Base-by-base conservation (phyloP, 2,888 invertebrate species). In the Hirtodrosophila cameraria region DNA sequence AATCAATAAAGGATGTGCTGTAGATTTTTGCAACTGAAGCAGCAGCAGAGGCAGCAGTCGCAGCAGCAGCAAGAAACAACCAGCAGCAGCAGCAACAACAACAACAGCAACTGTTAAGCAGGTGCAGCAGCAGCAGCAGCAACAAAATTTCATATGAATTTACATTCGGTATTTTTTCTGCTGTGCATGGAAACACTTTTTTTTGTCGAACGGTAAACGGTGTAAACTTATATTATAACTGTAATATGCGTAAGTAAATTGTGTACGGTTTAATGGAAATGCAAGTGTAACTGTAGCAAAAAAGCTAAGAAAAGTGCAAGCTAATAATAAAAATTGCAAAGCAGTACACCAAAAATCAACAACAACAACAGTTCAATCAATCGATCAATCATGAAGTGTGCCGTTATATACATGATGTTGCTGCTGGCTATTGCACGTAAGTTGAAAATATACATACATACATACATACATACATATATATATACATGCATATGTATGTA, bases 1-100 rank as follows among this genome's bases (percentile, higher is more conserved):
- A 87, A 87, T 87, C 87, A 88, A 87, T 87, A 87, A 87, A 88
- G 87, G 87, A 88, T 88, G 81, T 83, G 83, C 74, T 88, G 86
- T 67, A 42, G 78, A 74, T 84, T 77, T 76, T 79, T 63, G 72
- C 65, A 72, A 73, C 64, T 65, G 62, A 58, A 64, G 33, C 25
- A 63, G 43, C 61, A 49, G 27, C 18, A 54, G 30, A 30, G 30
- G 13, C 25, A 43, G 20, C 12, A 35, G 23, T 1, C 20, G 27
- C 33, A 62, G 23, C 52, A 59, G 23, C 27, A 41, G 39, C 31
- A 33, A 65, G 43, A 45, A 50, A n/a, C n/a, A n/a, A n/a, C n/a
- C n/a, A n/a, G 8, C 52, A 35, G 43, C 52, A 52, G 52, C 3
- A 23, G 30, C 45, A 33, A 52, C 23, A 23, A 16, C 55, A 61